Conservation (phyloP, 2,113 vertebrate species). For the Cynocephalus volans region DNA sequence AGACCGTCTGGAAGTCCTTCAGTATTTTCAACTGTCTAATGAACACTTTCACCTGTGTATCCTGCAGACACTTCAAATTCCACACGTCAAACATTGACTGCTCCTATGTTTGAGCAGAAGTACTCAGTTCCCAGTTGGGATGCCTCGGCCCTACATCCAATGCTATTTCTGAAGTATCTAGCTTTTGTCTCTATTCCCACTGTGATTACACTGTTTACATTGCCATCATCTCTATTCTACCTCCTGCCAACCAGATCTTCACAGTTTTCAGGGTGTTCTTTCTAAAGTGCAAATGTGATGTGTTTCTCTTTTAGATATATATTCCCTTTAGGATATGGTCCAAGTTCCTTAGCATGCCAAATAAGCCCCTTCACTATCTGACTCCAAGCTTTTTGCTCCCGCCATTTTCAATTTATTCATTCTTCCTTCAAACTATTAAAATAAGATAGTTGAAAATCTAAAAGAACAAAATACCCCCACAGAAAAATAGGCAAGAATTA, state of each 20-base stretch:
- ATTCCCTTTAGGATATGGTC: background rate
- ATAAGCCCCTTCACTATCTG: background rate
- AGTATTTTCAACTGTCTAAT: background rate
- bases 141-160: background rate
- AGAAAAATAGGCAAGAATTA: conserved; percentile 6
- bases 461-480: background rate
- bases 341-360: background rate
- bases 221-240: background rate
- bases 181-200: background rate
- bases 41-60: background rate
- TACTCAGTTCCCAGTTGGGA: background rate
- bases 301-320: background rate
- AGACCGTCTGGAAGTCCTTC: background rate
- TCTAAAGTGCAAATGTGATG: background rate
- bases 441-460: background rate
- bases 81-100: background rate
- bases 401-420: background rate
- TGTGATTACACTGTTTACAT: background rate
- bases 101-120: background rate
- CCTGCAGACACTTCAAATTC: background rate
- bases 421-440: conserved; percentile 39
- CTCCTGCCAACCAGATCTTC: background rate
- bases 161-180: background rate
- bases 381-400: background rate
- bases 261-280: background rate